phyloP scores from a whole-genome alignment of 2,888 invertebrate genomes.

The Rhingia rostrata region DNA sequence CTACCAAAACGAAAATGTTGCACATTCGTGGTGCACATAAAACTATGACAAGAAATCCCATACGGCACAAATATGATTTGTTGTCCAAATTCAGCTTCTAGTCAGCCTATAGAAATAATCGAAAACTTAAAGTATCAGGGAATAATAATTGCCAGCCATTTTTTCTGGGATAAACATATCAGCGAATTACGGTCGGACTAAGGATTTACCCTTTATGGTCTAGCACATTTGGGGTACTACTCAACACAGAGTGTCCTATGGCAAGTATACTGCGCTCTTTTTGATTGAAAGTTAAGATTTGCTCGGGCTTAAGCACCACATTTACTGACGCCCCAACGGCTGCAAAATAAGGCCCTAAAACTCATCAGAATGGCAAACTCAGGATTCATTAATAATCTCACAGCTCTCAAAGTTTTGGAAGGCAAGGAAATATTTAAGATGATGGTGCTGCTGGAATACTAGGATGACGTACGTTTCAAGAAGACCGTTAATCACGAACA shows the following conservation, averaged over 20 bases:
- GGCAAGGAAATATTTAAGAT: background rate
- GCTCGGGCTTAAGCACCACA: background rate
- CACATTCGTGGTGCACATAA: background rate
- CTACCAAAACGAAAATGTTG: background rate
- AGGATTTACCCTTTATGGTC: background rate
- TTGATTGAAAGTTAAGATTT: slow-evolving; percentile 8
- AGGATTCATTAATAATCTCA: background rate
- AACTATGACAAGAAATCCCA: background rate
- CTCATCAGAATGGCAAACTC: background rate
- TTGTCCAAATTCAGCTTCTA: background rate
- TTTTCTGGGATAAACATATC: background rate
- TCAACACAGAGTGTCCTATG: background rate
- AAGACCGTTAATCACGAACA: background rate
- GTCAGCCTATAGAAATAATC: background rate
- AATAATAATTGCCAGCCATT: background rate
- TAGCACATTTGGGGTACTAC: background rate
- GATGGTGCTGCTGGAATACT: slow-evolving; percentile 2
- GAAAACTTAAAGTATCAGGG: background rate
- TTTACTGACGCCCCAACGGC: background rate
- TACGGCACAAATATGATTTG: background rate
- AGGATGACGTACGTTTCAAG: background rate
- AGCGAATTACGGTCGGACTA: background rate
- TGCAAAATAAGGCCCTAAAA: slow-evolving; percentile 7
- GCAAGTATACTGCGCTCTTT: slow-evolving; percentile 1
- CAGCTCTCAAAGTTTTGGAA: no score